Evolutionary conservation across 2,113 vertebrate species (phyloP).

Genomic region (Zosterops pallidus): DNA sequence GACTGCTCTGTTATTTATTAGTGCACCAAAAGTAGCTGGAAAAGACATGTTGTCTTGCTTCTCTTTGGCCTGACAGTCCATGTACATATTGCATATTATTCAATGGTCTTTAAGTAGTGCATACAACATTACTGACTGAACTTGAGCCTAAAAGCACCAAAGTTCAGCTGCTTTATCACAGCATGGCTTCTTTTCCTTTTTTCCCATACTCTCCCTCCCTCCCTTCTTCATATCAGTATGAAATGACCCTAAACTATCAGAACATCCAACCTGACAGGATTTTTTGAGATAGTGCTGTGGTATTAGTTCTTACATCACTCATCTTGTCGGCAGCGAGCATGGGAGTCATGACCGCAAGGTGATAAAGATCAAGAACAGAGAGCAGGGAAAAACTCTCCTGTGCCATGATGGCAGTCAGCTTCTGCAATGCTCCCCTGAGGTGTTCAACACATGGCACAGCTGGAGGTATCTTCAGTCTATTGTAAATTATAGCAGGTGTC

Average conservation of each 20-base stretch:
- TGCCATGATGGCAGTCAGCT: background rate
- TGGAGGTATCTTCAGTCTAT: background rate
- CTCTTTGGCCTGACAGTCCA: background rate
- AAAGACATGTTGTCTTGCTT: background rate
- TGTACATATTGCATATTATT: background rate
- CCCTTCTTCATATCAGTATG: background rate
- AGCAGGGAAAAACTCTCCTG: background rate
- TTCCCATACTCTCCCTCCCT: background rate
- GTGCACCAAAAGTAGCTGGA: background rate
- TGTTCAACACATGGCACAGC: background rate
- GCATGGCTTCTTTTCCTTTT: background rate
- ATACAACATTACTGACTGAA: background rate
- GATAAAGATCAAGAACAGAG: background rate
- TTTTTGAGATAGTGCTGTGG: background rate
- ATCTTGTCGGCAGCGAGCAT: rapidly evolving
- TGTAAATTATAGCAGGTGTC: background rate
- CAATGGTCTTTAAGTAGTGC: background rate
- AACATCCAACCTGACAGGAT: background rate
- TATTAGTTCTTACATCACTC: background rate
- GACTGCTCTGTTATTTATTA: background rate
- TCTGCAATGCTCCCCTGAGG: background rate
- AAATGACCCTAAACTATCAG: background rate
- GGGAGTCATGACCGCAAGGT: background rate
- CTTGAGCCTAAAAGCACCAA: background rate
- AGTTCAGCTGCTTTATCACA: background rate